A percentile compares a stretch with the other conserved stretches of the same genome.
These are phyloP conservation scores for Holothuria glaberrima DNA, from an alignment of 35 echinoderm and acorn worm species.

Conservation along the genomic window DNA sequence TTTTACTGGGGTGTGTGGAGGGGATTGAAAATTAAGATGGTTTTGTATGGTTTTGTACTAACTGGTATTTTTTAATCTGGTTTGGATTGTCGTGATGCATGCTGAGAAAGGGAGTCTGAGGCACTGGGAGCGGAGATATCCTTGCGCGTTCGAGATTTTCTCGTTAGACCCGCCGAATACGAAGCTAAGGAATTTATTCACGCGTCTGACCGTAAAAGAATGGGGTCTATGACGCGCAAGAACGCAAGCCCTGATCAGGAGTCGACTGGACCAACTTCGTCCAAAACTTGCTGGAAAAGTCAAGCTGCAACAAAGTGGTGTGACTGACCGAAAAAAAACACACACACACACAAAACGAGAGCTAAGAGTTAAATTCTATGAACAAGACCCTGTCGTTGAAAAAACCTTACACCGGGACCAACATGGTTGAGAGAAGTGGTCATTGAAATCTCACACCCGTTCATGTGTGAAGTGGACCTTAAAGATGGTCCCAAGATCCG, in stretches of 20 bases:
- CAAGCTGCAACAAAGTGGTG: conserved; percentile 50
- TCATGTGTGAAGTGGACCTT: conserved; percentile 44
- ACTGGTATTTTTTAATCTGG: too few relatives aligned
- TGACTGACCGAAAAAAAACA: conserved; percentile 53
- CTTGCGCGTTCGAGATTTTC: too few relatives aligned
- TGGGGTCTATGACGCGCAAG: too few relatives aligned
- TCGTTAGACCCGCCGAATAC: too few relatives aligned
- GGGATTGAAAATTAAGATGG: too few relatives aligned
- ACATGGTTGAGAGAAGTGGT: conserved; percentile 57
- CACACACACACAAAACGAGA: too few relatives aligned
- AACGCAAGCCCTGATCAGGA: conserved; percentile 64
- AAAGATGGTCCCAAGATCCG: conserved; percentile 54
- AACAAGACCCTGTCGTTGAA: conserved; percentile 54
- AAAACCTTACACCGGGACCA: conserved; percentile 64
- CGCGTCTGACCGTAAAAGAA: too few relatives aligned
- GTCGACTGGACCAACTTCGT: conserved; percentile 56
- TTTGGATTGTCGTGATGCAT: too few relatives aligned
- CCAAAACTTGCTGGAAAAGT: conserved; percentile 61
- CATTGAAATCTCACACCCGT: conserved; percentile 19
- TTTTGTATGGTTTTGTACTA: too few relatives aligned
- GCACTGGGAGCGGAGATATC: conserved; percentile 48
- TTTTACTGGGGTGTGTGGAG: too few relatives aligned
- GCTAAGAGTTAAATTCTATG: conserved; percentile 42
- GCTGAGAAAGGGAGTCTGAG: too few relatives aligned
- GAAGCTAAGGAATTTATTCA: too few relatives aligned